Conservation (phyloP, 2,888 invertebrate species). For the Augochlorella aurata region DNA sequence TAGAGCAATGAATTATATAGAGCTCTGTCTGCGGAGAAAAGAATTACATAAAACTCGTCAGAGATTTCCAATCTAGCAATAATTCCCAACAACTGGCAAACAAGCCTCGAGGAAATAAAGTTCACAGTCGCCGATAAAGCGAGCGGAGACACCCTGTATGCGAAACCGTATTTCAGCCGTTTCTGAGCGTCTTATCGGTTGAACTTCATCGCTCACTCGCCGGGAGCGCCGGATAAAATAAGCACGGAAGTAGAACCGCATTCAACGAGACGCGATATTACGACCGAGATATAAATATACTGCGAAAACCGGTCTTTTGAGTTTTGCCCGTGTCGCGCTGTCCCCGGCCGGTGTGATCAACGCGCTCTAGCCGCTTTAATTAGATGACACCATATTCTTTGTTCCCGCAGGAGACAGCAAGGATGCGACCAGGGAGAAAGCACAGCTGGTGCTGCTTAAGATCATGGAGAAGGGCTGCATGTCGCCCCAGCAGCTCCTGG, state of each 20-base stretch:
- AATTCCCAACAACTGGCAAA: background rate
- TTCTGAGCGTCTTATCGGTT: conserved; percentile 13
- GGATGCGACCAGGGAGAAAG: conserved; percentile 88
- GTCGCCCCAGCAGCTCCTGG: conserved; percentile 87
- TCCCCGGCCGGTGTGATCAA: background rate
- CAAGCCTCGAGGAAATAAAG: background rate
- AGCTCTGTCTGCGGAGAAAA: no score
- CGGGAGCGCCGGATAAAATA: conserved; percentile 44
- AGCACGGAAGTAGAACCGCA: conserved; percentile 48
- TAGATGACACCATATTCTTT: background rate
- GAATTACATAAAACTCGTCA: no score
- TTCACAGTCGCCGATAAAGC: background rate
- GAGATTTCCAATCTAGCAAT: background rate
- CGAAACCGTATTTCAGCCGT: conserved; percentile 2
- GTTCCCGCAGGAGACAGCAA: conserved; percentile 84
- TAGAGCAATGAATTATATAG: no score
- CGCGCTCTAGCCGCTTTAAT: background rate
- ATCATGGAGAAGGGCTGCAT: conserved; percentile 89
- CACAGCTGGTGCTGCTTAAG: conserved; percentile 88
- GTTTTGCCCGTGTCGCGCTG: conserved; percentile 22
- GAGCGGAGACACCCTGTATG: background rate
- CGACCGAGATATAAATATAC: conserved; percentile 54
- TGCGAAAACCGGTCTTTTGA: conserved; percentile 37
- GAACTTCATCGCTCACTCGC: conserved; percentile 15
- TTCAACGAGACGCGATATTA: conserved; percentile 49